These are phyloP conservation scores for Tragelaphus scriptus DNA, from an alignment of 2,113 vertebrate species.

Conservation along the genomic window DNA sequence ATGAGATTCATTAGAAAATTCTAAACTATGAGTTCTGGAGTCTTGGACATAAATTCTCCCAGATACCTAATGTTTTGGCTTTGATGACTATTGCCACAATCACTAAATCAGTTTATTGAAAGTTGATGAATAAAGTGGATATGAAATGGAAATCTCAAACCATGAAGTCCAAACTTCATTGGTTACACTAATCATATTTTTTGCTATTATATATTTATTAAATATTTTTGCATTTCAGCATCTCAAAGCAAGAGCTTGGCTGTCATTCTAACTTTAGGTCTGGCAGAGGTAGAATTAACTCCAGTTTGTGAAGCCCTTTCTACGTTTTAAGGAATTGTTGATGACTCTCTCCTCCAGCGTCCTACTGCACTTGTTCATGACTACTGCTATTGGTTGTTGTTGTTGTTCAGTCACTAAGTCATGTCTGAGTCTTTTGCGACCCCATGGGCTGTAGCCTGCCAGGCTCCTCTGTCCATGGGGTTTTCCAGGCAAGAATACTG, in stretches of 20 bases:
- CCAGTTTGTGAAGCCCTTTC: neutral
- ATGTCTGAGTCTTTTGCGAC: neutral
- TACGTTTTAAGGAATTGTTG: neutral
- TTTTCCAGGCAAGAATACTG: neutral
- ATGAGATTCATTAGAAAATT: neutral
- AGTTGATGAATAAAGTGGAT: neutral
- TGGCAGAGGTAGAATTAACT: neutral
- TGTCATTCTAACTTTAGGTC: neutral
- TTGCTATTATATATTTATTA: neutral
- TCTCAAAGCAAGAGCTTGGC: neutral
- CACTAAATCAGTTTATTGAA: neutral
- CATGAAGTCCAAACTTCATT: neutral
- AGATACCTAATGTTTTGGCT: neutral
- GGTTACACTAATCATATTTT: neutral
- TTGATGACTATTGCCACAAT: neutral
- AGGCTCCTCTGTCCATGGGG: neutral
- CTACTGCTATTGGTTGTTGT: neutral
- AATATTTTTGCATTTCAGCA: neutral
- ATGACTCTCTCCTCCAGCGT: neutral
- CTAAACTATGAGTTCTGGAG: neutral
- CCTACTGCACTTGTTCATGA: neutral
- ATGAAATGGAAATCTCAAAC: neutral
- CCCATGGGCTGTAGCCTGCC: neutral
- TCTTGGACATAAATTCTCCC: neutral
- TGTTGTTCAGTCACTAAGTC: neutral